Evolutionary conservation across 2,888 invertebrate species (phyloP).

Genomic region (Leucania comma): DNA sequence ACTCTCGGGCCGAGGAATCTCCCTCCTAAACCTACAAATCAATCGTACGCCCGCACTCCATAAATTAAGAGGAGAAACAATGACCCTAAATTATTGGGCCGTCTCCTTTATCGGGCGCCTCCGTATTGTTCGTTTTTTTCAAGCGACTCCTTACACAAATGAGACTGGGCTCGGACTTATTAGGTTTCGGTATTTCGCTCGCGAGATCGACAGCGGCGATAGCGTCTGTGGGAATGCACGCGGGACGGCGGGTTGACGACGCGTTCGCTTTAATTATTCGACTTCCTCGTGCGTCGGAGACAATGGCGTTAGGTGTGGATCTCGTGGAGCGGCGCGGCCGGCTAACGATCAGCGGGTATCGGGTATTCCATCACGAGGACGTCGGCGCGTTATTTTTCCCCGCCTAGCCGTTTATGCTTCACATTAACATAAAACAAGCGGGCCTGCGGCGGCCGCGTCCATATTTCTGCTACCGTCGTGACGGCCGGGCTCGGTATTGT

Average conservation of each 20-base stretch:
- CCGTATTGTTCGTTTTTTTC: slow-evolving; percentile 85
- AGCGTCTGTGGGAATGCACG: slow-evolving; percentile 74
- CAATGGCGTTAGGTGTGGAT: slow-evolving; percentile 79
- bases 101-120: slow-evolving; percentile 85
- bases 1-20: slow-evolving; percentile 77
- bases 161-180: slow-evolving; percentile 88
- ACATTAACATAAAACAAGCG: slow-evolving; percentile 90
- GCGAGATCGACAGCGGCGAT: slow-evolving; percentile 86
- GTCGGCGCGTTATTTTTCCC: slow-evolving; percentile 82
- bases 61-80: slow-evolving; percentile 89
- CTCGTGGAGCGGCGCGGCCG: slow-evolving; percentile 66
- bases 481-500: slow-evolving; percentile 87
- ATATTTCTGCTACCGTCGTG: slow-evolving; percentile 89
- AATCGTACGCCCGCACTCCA: slow-evolving; percentile 89
- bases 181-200: slow-evolving; percentile 87
- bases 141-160: slow-evolving; percentile 87
- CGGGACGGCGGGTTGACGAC: slow-evolving; percentile 69
- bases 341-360: slow-evolving; percentile 76
- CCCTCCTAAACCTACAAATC: slow-evolving; percentile 87
- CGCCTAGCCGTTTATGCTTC: slow-evolving; percentile 77
- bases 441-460: slow-evolving; percentile 81
- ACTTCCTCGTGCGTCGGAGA: slow-evolving; percentile 78
- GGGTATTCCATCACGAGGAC: slow-evolving; percentile 82
- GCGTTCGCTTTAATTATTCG: slow-evolving; percentile 81
- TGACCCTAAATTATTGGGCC: slow-evolving; percentile 90